Evolutionary conservation across 2,113 vertebrate genomes (phyloP).

Genomic region (Lagenorhynchus albirostris): DNA sequence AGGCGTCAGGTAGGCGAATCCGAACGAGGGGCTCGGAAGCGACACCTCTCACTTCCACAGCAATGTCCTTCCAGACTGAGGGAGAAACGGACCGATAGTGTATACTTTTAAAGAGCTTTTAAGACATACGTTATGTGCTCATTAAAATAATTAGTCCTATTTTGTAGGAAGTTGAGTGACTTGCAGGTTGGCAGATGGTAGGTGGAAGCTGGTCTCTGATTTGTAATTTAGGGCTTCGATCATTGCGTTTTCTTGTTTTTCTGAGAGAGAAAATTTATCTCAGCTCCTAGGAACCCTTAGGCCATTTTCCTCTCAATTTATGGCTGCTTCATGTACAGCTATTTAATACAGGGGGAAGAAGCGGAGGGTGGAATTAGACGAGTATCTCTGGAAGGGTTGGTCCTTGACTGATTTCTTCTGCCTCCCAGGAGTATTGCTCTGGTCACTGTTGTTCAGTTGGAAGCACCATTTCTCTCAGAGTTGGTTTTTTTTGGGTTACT

Average conservation of each 20-base stretch:
- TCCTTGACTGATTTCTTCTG: background rate
- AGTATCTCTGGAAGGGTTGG: background rate
- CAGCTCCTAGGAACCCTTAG: background rate
- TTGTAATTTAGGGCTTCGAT: background rate
- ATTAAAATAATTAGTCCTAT: background rate
- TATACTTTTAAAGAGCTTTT: background rate
- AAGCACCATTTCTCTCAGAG: background rate
- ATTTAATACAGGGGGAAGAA: background rate
- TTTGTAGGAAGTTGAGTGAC: background rate
- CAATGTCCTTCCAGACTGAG: conserved; percentile 31
- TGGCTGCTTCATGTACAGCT: background rate
- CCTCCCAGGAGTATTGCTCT: background rate
- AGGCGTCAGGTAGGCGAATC: rapidly evolving
- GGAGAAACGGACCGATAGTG: background rate
- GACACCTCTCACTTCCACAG: background rate
- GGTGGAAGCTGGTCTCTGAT: background rate
- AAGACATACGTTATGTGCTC: background rate
- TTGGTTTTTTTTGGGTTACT: background rate
- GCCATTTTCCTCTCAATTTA: background rate
- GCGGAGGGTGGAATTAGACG: rapidly evolving
- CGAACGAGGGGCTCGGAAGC: rapidly evolving
- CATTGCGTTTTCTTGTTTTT: background rate
- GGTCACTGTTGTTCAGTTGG: background rate
- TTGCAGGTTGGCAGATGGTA: background rate
- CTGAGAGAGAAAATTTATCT: background rate